Evolutionary conservation across 1,140 invertebrate species (phyloP), one percentile per base, ranked within the genome.

Genomic region (Zaprionus vittiger): DNA sequence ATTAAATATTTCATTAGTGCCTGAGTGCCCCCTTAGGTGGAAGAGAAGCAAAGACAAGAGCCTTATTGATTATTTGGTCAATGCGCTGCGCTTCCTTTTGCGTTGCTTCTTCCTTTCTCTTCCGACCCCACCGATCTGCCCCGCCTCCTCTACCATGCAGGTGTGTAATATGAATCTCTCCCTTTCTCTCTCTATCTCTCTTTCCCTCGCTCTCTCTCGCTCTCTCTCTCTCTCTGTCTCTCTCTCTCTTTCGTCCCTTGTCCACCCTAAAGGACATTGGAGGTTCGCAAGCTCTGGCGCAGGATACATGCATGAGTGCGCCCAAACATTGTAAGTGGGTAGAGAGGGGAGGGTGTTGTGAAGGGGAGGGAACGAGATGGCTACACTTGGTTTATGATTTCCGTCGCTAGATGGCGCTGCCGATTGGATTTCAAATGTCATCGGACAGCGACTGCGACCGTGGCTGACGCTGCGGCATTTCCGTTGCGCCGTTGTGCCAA

Each of bases 111-210:
- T 15, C 9, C 2, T 17, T 17, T 57, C 55, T 17, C 26, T 34
- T 2, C 41, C 31, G 2, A 1, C 12, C 24, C 4, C 20, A 1
- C 61, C 17, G 47, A 63, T 9, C n/a, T 44, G 4, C 9, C 22
- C 15, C 59, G 77, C 56, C 74, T 57, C 24, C 12, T 52, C 12
- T 14, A 12, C 6, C 20, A 38, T 11, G 41, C 81, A 83, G 81
- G 81, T 83, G 81, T 83, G 77, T 79, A 81, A 82, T 65, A 63
- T 67, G 81, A 83, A 81, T 80, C 81, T 80, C 60, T 38, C 28
- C 28, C 20, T 22, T 31, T 31, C 7, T 7, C n/a, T 6, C 15
- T n/a, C 38, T 26, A 7, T 28, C 28, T 7, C 41, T n/a, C 15
- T n/a, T 1, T n/a, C 15, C 7, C 38, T 41, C 1, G 15, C 41